Conservation (phyloP, 2,888 invertebrate genomes). For the Pyrrhia umbra region DNA sequence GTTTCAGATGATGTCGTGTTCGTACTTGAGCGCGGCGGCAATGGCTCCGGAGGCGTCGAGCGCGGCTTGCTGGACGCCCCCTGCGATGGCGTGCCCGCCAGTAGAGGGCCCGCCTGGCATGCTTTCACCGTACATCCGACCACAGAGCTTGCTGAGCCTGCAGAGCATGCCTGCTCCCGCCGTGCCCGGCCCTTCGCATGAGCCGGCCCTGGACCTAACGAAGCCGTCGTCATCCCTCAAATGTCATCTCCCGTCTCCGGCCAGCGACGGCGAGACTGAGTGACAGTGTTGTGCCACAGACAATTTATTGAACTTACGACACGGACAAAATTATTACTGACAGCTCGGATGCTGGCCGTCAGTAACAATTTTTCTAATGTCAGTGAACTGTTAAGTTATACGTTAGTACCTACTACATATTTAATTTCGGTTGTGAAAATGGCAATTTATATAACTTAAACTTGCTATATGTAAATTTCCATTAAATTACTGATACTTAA, state of each 20-base stretch:
- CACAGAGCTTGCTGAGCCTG: slow-evolving; percentile 54
- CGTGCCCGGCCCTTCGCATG: slow-evolving; percentile 59
- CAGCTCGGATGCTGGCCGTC: slow-evolving; percentile 38
- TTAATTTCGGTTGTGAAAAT: slow-evolving; percentile 91
- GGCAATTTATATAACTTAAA: slow-evolving; percentile 88
- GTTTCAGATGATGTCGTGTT: slow-evolving; percentile 89
- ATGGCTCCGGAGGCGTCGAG: slow-evolving; percentile 75
- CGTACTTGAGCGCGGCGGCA: slow-evolving; percentile 83
- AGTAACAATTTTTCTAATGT: slow-evolving; percentile 77
- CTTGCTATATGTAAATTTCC: slow-evolving; percentile 86
- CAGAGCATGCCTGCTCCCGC: slow-evolving; percentile 36
- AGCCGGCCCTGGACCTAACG: slow-evolving; percentile 83
- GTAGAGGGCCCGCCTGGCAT: slow-evolving; percentile 59
- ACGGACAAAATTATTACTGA: slow-evolving; percentile 76
- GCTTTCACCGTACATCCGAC: slow-evolving; percentile 61
- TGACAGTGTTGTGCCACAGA: slow-evolving; percentile 87
- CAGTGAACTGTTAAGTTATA: slow-evolving; percentile 84
- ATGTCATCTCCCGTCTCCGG: slow-evolving; percentile 65
- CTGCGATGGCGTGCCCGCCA: slow-evolving; percentile 66
- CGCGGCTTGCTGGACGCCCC: slow-evolving; percentile 84
- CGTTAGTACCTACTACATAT: slow-evolving; percentile 86
- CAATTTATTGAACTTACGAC: slow-evolving; percentile 70
- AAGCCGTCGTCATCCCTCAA: slow-evolving; percentile 74
- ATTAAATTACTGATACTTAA: slow-evolving; percentile 83
- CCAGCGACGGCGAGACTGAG: slow-evolving; percentile 76